Conservation (phyloP, 2,888 invertebrate genomes). For the Drosophila atroscutellata region DNA sequence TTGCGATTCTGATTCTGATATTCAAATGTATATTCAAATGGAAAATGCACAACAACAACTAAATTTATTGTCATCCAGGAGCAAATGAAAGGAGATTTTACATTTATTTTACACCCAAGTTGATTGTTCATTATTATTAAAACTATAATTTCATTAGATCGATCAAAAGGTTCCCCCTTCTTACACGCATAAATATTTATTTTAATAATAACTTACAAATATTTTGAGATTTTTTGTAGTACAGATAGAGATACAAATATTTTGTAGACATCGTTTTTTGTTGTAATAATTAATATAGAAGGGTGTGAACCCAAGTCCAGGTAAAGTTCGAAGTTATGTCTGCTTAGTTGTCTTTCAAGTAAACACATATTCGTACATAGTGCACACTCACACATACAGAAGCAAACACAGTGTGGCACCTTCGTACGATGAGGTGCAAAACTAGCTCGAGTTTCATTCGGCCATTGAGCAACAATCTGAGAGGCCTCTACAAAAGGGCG, state of each 20-base stretch:
- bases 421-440: constrained; percentile 31
- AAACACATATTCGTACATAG: constrained; percentile 7
- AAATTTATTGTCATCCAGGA: neutral
- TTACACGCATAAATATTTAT: neutral
- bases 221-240: neutral
- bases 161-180: neutral
- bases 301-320: neutral
- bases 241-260: neutral
- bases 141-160: neutral
- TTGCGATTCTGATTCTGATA: neutral
- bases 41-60: neutral
- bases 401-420: constrained; percentile 8
- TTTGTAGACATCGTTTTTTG: neutral
- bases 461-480: constrained; percentile 23
- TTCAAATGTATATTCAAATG: neutral
- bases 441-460: constrained; percentile 22
- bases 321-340: neutral
- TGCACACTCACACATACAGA: constrained; percentile 2
- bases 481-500: constrained; percentile 16
- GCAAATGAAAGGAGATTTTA: neutral
- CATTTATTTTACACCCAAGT: neutral
- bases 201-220: neutral
- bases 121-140: neutral
- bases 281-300: neutral
- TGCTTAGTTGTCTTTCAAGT: neutral